phyloP scores from a whole-genome alignment of 2,888 invertebrate genomes.

The Protophormia terraenovae region DNA sequence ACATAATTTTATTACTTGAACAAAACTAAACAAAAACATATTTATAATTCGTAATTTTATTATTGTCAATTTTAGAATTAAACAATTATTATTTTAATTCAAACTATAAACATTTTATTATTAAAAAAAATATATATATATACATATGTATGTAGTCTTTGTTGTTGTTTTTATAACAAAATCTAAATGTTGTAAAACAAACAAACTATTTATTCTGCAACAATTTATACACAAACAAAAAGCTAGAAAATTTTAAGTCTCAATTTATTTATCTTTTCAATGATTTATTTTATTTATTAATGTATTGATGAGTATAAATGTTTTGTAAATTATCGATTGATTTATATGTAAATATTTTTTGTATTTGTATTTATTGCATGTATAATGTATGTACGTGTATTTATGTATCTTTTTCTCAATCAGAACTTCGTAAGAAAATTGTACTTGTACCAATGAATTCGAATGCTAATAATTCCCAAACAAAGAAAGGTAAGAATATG shows the following conservation, averaged over 20 bases:
- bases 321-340: conserved; percentile 9
- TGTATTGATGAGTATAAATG: conserved; percentile 26
- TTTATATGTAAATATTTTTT: conserved; percentile 9
- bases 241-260: neutral
- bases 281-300: conserved; percentile 32
- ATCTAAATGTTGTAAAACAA: conserved; percentile 45
- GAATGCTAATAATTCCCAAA: conserved; percentile 72
- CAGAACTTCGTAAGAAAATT: conserved; percentile 80
- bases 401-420: conserved; percentile 58
- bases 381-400: conserved; percentile 45
- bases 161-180: conserved; percentile 36
- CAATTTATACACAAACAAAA: neutral
- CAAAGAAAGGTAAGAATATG: conserved; percentile 78
- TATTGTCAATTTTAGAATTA: conserved; percentile 6
- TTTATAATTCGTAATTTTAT: neutral
- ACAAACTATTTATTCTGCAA: neutral
- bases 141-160: neutral
- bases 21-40: conserved; percentile 17
- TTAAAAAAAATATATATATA: neutral
- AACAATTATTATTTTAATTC: neutral
- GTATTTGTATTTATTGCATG: conserved; percentile 44
- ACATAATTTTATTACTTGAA: conserved; percentile 7
- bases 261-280: conserved; percentile 20
- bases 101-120: conserved; percentile 32
- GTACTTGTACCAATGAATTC: conserved; percentile 78